A percentile compares a stretch with the other conserved stretches of the same genome.
These are phyloP conservation scores for Drosophila suboccidentalis DNA, from an alignment of 2,888 invertebrate species.

Conservation along the genomic window DNA sequence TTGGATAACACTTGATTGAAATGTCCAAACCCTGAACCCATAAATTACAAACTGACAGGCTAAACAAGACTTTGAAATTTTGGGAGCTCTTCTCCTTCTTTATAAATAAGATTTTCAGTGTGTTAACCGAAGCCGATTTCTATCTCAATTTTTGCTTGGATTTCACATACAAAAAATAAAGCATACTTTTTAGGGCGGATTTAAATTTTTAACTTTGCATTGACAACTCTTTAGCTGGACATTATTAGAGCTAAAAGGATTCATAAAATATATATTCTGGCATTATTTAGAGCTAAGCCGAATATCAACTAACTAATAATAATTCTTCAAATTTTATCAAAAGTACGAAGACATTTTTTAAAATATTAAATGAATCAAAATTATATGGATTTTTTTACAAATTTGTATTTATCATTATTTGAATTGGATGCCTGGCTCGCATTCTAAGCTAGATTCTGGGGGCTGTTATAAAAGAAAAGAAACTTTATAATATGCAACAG, in stretches of 20 bases:
- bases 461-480: slow-evolving; percentile 31
- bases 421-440: slow-evolving; percentile 15
- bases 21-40: slow-evolving; percentile 49
- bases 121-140: background rate
- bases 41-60: slow-evolving; percentile 54
- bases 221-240: background rate
- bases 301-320: too few relatives aligned
- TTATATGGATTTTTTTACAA: background rate
- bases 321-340: too few relatives aligned
- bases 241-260: background rate
- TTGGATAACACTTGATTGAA: slow-evolving; percentile 60
- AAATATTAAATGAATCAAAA: too few relatives aligned
- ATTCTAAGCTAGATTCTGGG: background rate
- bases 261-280: too few relatives aligned
- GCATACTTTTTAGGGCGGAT: background rate
- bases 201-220: background rate
- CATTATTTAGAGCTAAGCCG: too few relatives aligned
- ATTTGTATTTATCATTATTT: slow-evolving; percentile 13
- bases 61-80: slow-evolving; percentile 24
- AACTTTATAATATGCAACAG: slow-evolving; percentile 59
- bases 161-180: background rate
- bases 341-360: too few relatives aligned
- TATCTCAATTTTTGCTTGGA: background rate
- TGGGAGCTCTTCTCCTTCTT: slow-evolving; percentile 1
- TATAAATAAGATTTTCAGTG: slow-evolving; percentile 15